Evolutionary conservation across 2,888 invertebrate genomes (phyloP), one percentile per base, ranked within the genome.

Genomic region (Eurytoma californica): DNA sequence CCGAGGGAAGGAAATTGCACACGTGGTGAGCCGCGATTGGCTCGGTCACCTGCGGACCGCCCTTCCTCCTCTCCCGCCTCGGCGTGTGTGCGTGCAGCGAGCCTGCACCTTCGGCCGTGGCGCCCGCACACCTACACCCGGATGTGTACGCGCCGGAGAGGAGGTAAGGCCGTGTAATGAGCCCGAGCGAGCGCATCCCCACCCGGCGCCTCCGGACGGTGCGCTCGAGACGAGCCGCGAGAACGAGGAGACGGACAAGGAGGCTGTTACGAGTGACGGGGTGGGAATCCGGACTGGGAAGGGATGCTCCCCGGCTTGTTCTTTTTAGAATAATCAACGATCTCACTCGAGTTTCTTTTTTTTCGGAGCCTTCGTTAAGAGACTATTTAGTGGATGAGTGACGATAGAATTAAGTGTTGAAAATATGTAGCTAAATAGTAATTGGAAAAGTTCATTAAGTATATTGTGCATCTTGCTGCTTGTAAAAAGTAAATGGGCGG

Each of bases 11-110:
- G 87, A 87, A 89, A 86, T 87, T 86, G 87, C 87, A 83, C 82
- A 82, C 85, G 84, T 84, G 87, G 88, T 89, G 87, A 87, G 88
- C 85, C 83, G 83, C 85, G 87, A 89, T 89, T 89, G 89, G 89
- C 85, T 86, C 85, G 69, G 72, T 86, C 86, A 88, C 88, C 89
- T 88, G 87, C 86, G 88, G 88, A 86, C 88, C 89, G 88, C 89
- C 89, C 86, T 83, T 84, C 85, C 85, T 84, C 39, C 39, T 39
- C 39, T 39, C 39, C 83, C 85, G 84, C 84, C 83, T 66, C 82
- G 84, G 28, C 67, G 72, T 81, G 57, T 63, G 72, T 39, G 39
- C 39, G 39, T 39, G 39, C 24, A 39, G 39, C 7, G 39, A 39
- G 39, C 39, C 39, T 39, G 57, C 66, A 55, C 65, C 57, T 66